Evolutionary conservation across 1,140 invertebrate species (phyloP), one percentile per base, ranked within the genome.

Genomic region (Diorhabda elongata): DNA sequence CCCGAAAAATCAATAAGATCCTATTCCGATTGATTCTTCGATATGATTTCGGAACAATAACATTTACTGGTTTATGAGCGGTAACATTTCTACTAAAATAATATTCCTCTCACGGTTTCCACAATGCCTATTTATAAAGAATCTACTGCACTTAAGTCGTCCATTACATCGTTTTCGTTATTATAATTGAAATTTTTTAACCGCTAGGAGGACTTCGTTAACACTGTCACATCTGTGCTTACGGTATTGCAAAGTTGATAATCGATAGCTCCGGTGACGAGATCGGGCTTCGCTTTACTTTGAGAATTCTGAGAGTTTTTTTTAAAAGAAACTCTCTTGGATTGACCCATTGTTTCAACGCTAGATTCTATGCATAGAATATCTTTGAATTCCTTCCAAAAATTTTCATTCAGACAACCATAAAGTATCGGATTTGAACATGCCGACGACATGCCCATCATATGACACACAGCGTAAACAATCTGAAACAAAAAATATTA

Each of bases 341-440:
- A 61, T 8, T 66, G 47, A 8, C 58, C 67, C n/a, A 44, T 61
- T 7, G 68, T 64, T 61, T 67, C 66, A 3, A 61, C 41, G 7
- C 69, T 11, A 7, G 64, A 64, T 60, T 74, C 91, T 87, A 81
- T 92, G 81, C 83, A 93, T 63, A 90, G 75, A 77, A 93, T 90
- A 83, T 93, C 89, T 80, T 93, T 92, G 81, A 98, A 98, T 82
- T 98, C 95, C 83, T 98, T 98, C 72, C 94, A 88, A 82, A 99
- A 99, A 82, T 97, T 98, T 70, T 98, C 97, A 83, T 99, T 99
- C 82, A 99, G 89, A 95, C 96, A 99, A 59, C 97, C 96, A 83
- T 98, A 99, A 4, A 98, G 86, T 73, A 98, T 90, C 0, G 93
- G 93, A 82, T 96, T 95, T 41, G 92, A 91, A 74, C 92, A 93